Evolutionary conservation across 35 echinoderm and acorn worm species (phyloP).

Genomic region (Nesometra sesokonis): DNA sequence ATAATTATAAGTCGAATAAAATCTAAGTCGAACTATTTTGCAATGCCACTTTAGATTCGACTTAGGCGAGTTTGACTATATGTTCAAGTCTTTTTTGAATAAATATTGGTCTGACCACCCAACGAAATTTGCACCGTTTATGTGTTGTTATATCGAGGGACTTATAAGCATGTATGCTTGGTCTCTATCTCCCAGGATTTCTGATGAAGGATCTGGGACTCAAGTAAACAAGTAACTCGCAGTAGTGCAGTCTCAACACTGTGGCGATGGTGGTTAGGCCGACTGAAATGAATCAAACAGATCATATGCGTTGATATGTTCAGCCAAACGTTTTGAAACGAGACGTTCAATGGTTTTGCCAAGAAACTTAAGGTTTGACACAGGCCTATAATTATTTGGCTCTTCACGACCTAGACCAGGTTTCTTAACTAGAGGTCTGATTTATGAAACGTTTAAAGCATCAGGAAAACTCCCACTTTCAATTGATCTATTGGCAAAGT

Average conservation of each 20-base stretch:
- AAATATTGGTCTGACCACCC: no score
- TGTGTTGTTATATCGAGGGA: neutral
- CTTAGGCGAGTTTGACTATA: no score
- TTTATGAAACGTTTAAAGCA: neutral
- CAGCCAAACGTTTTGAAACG: slow-evolving; percentile 1
- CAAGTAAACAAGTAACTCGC: no score
- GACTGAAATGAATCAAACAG: slow-evolving; percentile 26
- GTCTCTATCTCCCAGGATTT: no score
- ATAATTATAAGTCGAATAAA: no score
- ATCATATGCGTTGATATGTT: slow-evolving; percentile 19
- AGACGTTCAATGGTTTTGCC: slow-evolving; percentile 32
- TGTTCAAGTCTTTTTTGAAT: no score
- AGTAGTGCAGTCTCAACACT: slow-evolving; percentile 46
- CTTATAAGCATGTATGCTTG: no score
- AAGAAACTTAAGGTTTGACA: slow-evolving; percentile 40
- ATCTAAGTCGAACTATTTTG: no score
- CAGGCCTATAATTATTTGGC: slow-evolving; percentile 51
- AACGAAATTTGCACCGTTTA: no score
- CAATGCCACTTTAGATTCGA: no score
- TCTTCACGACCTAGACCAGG: slow-evolving; percentile 6
- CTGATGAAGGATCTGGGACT: no score
- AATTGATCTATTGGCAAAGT: slow-evolving; percentile 8
- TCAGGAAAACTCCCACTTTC: slow-evolving; percentile 1
- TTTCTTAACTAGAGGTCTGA: slow-evolving; percentile 36
- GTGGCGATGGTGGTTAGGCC: slow-evolving; percentile 16